These are phyloP conservation scores for Coendou prehensilis DNA, from an alignment of 2,797 vertebrate species.

Conservation along the genomic window DNA sequence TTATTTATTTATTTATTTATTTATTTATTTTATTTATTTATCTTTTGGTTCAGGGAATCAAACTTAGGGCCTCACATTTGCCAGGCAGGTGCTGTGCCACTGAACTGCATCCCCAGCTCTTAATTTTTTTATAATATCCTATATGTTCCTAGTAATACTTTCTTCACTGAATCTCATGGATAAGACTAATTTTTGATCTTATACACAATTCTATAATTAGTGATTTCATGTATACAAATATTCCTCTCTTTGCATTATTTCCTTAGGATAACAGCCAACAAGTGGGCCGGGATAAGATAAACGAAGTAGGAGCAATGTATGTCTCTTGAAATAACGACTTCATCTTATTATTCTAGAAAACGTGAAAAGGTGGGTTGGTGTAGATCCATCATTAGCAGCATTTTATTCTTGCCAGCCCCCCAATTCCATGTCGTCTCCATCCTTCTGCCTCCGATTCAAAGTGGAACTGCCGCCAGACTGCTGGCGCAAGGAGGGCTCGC, in stretches of 20 bases:
- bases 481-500: neutral
- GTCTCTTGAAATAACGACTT: neutral
- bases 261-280: neutral
- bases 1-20: too few species aligned
- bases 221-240: neutral
- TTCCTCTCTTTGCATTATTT: slow-evolving; percentile 41
- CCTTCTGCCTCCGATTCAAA: neutral
- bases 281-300: neutral
- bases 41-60: neutral
- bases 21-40: too few species aligned
- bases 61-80: too few species aligned
- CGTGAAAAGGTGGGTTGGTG: neutral
- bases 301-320: neutral
- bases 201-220: neutral
- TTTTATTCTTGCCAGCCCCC: neutral
- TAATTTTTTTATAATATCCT: slow-evolving; percentile 9
- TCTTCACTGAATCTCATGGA: neutral
- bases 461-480: neutral
- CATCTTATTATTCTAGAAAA: neutral
- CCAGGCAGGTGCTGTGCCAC: too few species aligned
- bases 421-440: neutral
- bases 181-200: neutral
- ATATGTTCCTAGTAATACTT: neutral
- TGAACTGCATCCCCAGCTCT: too few species aligned
- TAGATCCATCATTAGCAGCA: neutral